Conservation (phyloP, 2,797 vertebrate genomes). For the Molossus alvarezi region DNA sequence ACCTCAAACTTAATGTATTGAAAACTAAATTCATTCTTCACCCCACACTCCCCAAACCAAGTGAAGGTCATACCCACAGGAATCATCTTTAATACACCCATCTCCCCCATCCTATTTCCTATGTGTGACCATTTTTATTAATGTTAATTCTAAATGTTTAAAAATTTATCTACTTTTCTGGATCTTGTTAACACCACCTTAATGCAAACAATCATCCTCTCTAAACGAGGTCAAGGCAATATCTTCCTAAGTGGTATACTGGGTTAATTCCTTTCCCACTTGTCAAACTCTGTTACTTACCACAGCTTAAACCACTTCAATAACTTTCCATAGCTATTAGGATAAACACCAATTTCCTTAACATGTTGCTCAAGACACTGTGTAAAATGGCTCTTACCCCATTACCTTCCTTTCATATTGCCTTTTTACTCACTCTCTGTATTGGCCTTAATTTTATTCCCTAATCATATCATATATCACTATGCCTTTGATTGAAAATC, state of each 20-base stretch:
- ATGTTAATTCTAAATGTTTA: not conserved
- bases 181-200: not conserved
- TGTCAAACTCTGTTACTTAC: not conserved
- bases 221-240: not conserved
- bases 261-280: not conserved
- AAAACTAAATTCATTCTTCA: not conserved
- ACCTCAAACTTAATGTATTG: not conserved
- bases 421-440: not conserved
- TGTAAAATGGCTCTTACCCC: not conserved
- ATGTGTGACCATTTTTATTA: not conserved
- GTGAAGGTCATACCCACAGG: not conserved
- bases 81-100: not conserved
- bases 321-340: not conserved
- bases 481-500: not conserved
- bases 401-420: not conserved
- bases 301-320: not conserved
- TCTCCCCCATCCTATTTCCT: not conserved
- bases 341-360: conserved; percentile 18
- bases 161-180: not conserved
- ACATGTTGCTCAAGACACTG: not conserved
- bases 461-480: not conserved
- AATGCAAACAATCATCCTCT: not conserved
- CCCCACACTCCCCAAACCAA: not conserved
- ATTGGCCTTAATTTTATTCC: not conserved
- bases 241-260: not conserved